A percentile compares a stretch with the other conserved stretches of the same genome.
These are phyloP conservation scores for Polypedilum vanderplanki DNA, from an alignment of 1,140 invertebrate species.

Conservation along the genomic window DNA sequence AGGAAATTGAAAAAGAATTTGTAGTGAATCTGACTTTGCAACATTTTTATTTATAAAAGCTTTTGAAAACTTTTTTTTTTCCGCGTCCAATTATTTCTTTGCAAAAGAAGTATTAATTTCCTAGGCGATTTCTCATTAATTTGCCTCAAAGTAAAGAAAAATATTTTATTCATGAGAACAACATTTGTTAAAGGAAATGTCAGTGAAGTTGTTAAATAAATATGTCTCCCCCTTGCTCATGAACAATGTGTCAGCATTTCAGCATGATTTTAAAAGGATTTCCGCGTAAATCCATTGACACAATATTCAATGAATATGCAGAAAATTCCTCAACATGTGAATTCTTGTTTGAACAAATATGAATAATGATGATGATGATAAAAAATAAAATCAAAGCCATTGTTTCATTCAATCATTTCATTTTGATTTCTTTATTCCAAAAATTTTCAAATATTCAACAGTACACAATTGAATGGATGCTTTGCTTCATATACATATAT, in stretches of 20 bases:
- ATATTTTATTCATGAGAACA: no score
- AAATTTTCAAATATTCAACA: not conserved
- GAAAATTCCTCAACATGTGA: not conserved
- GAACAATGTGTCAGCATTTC: not conserved
- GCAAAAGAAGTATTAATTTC: no score
- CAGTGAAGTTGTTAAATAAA: not conserved
- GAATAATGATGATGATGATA: not conserved
- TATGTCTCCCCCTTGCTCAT: not conserved
- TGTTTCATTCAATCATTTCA: not conserved
- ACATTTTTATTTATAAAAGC: no score
- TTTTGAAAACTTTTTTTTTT: no score
- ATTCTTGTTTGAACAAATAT: not conserved
- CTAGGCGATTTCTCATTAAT: no score
- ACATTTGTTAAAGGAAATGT: not conserved
- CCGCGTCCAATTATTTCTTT: no score
- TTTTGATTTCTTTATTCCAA: not conserved
- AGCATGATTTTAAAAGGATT: not conserved
- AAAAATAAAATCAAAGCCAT: not conserved
- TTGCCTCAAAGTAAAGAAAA: no score
- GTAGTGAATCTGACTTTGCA: no score
- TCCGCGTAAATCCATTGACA: constrained; percentile 6
- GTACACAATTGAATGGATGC: no score
- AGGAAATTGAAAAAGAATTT: no score
- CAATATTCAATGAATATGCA: not conserved
- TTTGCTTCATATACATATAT: not conserved